Evolutionary conservation across 2,113 vertebrate species (phyloP).

Genomic region (Numida meleagris): DNA sequence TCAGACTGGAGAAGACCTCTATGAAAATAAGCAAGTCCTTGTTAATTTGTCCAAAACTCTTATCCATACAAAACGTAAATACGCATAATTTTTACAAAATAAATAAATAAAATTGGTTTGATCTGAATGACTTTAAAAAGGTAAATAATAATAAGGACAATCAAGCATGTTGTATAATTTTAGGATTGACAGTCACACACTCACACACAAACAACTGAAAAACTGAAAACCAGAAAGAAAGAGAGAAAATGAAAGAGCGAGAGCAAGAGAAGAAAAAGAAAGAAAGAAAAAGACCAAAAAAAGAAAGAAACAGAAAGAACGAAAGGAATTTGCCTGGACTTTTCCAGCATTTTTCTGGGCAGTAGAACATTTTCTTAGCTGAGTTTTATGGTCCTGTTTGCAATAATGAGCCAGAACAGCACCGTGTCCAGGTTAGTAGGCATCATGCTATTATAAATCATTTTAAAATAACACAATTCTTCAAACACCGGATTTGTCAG

Average conservation of each 20-base stretch:
- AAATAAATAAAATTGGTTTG: neutral
- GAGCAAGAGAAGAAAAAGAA: neutral
- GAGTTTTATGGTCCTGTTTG: slow-evolving; percentile 17
- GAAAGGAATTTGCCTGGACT: neutral
- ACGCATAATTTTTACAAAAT: neutral
- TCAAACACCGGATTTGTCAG: slow-evolving; percentile 22
- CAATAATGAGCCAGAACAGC: slow-evolving; percentile 29
- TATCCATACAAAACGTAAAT: neutral
- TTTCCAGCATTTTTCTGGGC: neutral
- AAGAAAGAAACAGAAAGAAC: neutral
- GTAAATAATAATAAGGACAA: neutral
- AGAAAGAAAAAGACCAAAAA: neutral
- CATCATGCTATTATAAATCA: neutral
- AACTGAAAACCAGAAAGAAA: no score
- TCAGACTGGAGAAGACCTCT: neutral
- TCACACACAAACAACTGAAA: no score
- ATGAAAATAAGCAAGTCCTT: neutral
- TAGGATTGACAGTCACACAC: neutral
- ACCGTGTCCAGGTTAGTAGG: neutral
- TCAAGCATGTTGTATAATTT: neutral
- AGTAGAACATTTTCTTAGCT: slow-evolving; percentile 15
- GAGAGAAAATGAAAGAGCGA: neutral
- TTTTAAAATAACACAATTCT: slow-evolving; percentile 24
- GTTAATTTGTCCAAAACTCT: neutral
- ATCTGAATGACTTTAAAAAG: neutral